Evolutionary conservation across 2,113 vertebrate species (phyloP), one percentile per base, ranked within the genome.

Genomic region (Elgaria multicarinata): DNA sequence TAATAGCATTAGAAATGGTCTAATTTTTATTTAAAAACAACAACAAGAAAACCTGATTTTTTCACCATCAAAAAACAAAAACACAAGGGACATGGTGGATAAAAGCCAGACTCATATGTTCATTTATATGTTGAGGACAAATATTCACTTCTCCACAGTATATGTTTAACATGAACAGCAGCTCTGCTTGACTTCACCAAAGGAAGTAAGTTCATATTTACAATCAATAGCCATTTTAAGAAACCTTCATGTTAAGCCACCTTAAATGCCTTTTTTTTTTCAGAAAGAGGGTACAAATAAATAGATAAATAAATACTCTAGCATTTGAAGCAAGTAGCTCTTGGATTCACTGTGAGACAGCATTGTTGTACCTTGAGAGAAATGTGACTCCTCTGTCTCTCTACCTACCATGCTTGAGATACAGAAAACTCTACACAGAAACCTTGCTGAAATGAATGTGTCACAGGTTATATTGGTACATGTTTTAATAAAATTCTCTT

Each of bases 401-500:
- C 79, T 72, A 67, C 44, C 39, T 16, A 58, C 14, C n/a, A 71
- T 10, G 10, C 83, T 33, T 91, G 75, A 94, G 81, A 71, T 53
- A 53, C 0, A 6, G 90, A 72, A 74, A 95, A 95, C 87, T 92
- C 74, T 91, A 14, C 31, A 79, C 0, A 2, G 72, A 42, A 88
- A 42, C 58, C 76, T 87, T 85, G 66, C 76, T 93, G 86, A 93
- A 96, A 96, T 80, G 58, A 89, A 90, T 88, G 84, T 93, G 90
- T 94, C 89, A 91, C 44, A 71, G 86, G 50, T 91, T 92, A 50
- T 89, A 88, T 85, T 90, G 76, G 87, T 83, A 90, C 50, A 87
- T 91, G 97, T 96, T 62, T 97, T 90, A 97, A 96, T 95, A 97
- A 96, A 95, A 95, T 93, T 95, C 85, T 94, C 90, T 91, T 92